A percentile compares a stretch with the other conserved stretches of the same genome.
Evolutionary conservation across 2,113 vertebrate genomes (phyloP).

Genomic region (Hippotragus niger): DNA sequence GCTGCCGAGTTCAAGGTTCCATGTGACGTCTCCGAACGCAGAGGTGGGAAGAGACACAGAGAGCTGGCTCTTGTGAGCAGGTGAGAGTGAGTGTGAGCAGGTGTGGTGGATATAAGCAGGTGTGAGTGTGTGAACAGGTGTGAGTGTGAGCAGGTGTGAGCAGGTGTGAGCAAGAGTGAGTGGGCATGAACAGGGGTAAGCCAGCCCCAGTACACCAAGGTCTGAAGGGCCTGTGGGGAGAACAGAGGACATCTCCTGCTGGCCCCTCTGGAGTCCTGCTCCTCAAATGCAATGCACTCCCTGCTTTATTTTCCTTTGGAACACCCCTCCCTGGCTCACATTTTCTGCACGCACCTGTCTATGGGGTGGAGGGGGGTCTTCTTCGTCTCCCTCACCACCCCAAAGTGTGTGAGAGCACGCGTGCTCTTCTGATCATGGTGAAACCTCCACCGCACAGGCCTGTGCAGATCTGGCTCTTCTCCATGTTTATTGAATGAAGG

Average conservation of each 20-base stretch:
- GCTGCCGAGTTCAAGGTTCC: fast-evolving
- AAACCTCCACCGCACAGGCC: neutral
- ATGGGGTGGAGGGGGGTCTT: fast-evolving
- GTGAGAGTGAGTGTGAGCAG: neutral
- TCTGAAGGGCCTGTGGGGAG: no score
- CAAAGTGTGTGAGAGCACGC: neutral
- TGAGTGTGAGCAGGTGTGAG: neutral
- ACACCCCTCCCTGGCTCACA: neutral
- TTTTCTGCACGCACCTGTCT: fast-evolving
- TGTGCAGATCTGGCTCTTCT: neutral
- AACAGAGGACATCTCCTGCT: no score
- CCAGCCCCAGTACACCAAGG: neutral
- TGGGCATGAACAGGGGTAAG: neutral
- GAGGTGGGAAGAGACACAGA: neutral
- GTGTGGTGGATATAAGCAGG: neutral
- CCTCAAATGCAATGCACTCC: fast-evolving
- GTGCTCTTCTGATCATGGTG: no score
- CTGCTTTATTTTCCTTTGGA: neutral
- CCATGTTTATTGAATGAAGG: neutral
- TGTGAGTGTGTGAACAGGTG: neutral
- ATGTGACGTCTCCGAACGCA: fast-evolving
- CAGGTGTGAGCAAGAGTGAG: neutral
- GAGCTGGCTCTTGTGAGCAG: neutral
- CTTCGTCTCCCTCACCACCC: neutral
- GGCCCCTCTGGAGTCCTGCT: neutral